These are phyloP conservation scores for Crotalus horridus DNA, from an alignment of 2,113 vertebrate species.

Conservation along the genomic window DNA sequence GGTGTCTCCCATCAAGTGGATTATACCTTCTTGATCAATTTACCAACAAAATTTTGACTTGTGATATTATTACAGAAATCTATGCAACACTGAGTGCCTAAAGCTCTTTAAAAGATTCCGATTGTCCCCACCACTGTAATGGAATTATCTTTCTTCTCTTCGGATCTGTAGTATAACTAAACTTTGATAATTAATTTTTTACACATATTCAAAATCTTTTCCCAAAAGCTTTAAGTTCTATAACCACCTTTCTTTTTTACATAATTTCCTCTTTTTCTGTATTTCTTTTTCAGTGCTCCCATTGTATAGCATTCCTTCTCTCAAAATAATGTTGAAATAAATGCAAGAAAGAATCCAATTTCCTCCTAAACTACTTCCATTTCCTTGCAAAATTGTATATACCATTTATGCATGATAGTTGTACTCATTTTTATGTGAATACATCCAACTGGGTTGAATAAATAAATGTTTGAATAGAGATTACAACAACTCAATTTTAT, in stretches of 20 bases:
- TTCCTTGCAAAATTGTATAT: background rate
- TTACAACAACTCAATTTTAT: background rate
- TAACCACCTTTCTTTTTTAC: background rate
- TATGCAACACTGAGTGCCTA: background rate
- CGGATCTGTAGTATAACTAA: background rate
- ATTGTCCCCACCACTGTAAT: background rate
- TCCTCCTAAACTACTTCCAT: background rate
- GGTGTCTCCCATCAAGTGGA: background rate
- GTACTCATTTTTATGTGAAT: background rate
- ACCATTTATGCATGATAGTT: background rate
- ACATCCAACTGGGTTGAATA: background rate
- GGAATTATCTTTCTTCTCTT: background rate
- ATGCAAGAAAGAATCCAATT: background rate
- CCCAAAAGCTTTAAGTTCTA: background rate
- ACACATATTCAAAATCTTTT: background rate
- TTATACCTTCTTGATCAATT: background rate
- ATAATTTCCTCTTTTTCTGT: background rate
- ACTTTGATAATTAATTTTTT: background rate
- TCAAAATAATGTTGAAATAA: conserved; percentile 1
- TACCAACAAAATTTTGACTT: background rate
- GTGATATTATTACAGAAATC: background rate
- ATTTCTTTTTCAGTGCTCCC: background rate
- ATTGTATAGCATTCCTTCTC: background rate
- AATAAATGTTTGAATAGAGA: background rate
- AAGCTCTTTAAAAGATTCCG: background rate